Conservation (phyloP, 1,140 invertebrate species). For the Euwallacea fornicatus region DNA sequence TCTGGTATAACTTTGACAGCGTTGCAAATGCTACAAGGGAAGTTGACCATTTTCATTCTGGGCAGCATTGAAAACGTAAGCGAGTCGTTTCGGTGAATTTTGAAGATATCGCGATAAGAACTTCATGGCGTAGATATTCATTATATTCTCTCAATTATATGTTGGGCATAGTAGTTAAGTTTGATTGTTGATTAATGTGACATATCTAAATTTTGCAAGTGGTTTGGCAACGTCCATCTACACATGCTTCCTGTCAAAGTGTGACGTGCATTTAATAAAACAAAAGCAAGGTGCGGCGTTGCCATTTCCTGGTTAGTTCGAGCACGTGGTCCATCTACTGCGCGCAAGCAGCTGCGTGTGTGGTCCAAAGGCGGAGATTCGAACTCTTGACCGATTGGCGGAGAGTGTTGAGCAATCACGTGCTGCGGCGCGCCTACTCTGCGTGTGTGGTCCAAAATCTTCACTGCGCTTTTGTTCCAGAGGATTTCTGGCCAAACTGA, state of each 20-base stretch:
- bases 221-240: too few species aligned
- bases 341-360: constrained; percentile 25
- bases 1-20: constrained; percentile 1
- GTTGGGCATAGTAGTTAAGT: too few species aligned
- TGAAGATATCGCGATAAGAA: constrained; percentile 29
- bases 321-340: neutral
- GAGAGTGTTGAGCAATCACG: neutral
- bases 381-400: neutral
- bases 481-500: neutral
- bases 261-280: too few species aligned
- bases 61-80: constrained; percentile 45
- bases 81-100: constrained; percentile 45
- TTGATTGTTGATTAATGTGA: too few species aligned
- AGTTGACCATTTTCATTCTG: constrained; percentile 46
- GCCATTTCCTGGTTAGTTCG: too few species aligned
- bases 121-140: too few species aligned
- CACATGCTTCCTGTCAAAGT: too few species aligned
- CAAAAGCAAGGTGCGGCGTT: too few species aligned
- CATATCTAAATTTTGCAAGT: too few species aligned
- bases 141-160: too few species aligned
- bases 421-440: constrained; percentile 14
- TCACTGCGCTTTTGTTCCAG: too few species aligned
- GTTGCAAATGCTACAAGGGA: constrained; percentile 28
- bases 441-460: constrained; percentile 15
- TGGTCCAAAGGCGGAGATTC: constrained; percentile 17